These are phyloP conservation scores for Chaetoderma sp. DNA, from an alignment of 2,888 invertebrate genomes.

Conservation along the genomic window DNA sequence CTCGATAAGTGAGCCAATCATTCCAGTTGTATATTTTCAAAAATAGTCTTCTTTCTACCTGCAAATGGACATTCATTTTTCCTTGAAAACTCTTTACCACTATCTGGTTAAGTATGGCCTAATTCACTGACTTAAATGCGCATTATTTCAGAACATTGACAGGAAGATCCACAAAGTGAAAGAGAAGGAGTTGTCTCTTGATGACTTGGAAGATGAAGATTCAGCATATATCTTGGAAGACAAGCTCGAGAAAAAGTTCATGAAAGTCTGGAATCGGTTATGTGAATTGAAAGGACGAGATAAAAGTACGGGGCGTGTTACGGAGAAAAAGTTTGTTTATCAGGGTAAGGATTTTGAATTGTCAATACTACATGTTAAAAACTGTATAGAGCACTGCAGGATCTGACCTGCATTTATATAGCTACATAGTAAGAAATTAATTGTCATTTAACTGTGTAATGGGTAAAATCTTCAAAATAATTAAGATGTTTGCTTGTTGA, in stretches of 20 bases:
- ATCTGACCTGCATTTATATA: too few species aligned
- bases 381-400: too few species aligned
- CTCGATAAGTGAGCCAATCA: too few species aligned
- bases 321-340: slow-evolving; percentile 56
- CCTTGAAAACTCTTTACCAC: too few species aligned
- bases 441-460: too few species aligned
- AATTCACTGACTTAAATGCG: not conserved
- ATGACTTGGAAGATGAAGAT: slow-evolving; percentile 79
- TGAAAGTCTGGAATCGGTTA: slow-evolving; percentile 68
- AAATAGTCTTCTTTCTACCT: too few species aligned
- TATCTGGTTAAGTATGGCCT: too few species aligned
- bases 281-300: slow-evolving; percentile 72
- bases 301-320: slow-evolving; percentile 53
- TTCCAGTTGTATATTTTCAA: too few species aligned
- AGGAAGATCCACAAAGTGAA: slow-evolving; percentile 79
- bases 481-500: too few species aligned
- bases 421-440: too few species aligned
- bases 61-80: not conserved
- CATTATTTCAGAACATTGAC: slow-evolving; percentile 72
- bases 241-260: slow-evolving; percentile 71
- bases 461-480: too few species aligned
- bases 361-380: not conserved
- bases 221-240: slow-evolving; percentile 81
- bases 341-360: slow-evolving; percentile 54
- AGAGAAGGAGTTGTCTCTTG: slow-evolving; percentile 74